Evolutionary conservation across 2,113 vertebrate species (phyloP).

Genomic region (Ifrita kowaldi): DNA sequence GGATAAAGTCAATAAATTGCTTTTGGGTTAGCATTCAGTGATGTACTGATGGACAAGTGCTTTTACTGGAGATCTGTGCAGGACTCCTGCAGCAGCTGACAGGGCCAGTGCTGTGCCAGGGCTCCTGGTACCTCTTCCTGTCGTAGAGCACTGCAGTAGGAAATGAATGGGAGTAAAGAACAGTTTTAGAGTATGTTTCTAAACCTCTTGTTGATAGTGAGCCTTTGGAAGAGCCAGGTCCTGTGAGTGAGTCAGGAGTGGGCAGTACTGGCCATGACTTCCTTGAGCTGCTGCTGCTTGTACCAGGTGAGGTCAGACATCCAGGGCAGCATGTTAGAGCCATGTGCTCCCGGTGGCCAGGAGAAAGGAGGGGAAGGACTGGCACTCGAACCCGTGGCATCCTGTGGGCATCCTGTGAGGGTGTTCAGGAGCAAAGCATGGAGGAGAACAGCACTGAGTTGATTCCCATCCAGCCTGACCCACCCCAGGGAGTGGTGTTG

Average conservation of each 20-base stretch:
- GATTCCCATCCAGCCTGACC: neutral
- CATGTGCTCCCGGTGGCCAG: rapidly evolving
- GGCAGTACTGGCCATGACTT: too few relatives aligned
- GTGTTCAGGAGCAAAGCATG: neutral
- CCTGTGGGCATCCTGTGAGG: neutral
- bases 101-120: neutral
- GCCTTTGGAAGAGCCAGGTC: neutral
- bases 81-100: neutral
- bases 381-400: rapidly evolving
- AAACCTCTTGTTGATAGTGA: neutral
- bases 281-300: neutral
- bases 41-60: rapidly evolving
- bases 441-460: neutral
- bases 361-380: neutral
- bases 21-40: neutral
- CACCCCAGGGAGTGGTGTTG: neutral
- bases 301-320: neutral
- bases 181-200: neutral
- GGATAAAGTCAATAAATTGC: rapidly evolving
- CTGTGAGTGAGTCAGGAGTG: neutral
- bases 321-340: neutral
- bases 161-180: neutral
- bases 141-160: neutral
- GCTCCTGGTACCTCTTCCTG: neutral
- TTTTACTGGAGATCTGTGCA: neutral